These are phyloP conservation scores for Chelonoidis abingdonii DNA, from an alignment of 2,113 vertebrate species.

Conservation along the genomic window DNA sequence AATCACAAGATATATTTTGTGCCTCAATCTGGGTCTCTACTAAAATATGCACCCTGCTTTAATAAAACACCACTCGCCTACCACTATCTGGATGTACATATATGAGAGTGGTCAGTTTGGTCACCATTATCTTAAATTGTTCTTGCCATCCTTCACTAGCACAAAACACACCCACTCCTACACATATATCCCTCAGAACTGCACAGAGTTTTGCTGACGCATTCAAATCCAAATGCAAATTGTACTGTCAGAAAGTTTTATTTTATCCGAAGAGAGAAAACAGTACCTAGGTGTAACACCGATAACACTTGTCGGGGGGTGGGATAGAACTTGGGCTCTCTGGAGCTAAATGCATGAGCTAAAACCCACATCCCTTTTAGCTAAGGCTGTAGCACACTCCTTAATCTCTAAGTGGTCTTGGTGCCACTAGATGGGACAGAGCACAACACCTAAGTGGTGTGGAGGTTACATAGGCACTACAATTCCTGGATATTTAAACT, in stretches of 20 bases:
- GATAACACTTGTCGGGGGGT: too few relatives aligned
- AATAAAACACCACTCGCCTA: neutral
- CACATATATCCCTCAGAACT: neutral
- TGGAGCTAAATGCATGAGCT: too few relatives aligned
- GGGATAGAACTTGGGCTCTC: too few relatives aligned
- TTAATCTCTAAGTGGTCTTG: too few relatives aligned
- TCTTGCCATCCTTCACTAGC: neutral
- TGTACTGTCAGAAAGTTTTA: neutral
- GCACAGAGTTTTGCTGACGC: neutral
- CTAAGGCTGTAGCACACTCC: too few relatives aligned
- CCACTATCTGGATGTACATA: neutral
- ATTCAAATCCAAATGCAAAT: neutral
- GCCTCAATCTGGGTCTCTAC: neutral
- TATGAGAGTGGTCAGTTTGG: neutral
- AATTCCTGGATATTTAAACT: neutral
- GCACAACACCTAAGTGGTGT: too few relatives aligned
- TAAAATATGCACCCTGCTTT: neutral
- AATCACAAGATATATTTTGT: neutral
- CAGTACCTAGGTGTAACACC: neutral
- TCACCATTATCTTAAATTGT: neutral
- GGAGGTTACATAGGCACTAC: neutral
- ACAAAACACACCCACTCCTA: neutral
- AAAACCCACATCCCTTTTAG: too few relatives aligned
- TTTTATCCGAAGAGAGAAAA: neutral
- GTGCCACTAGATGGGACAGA: too few relatives aligned